A percentile compares a stretch with the other conserved stretches of the same genome.
Conservation (phyloP, 2,797 vertebrate species). For the Sebastes taczanowskii region DNA sequence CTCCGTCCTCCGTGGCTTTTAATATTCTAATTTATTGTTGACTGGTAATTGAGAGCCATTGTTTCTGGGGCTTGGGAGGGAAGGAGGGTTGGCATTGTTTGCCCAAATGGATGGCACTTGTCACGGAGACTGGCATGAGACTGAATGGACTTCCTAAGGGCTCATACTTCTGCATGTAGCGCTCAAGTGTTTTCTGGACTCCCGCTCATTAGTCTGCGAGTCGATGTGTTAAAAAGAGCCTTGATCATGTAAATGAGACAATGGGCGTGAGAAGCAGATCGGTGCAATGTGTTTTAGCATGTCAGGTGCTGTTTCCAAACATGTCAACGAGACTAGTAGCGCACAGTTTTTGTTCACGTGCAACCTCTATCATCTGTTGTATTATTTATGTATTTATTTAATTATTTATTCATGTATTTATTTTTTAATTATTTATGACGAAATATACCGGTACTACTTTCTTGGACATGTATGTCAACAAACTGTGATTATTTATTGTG, state of each 20-base stretch:
- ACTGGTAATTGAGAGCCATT: slow-evolving; percentile 74
- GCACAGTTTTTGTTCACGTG: not conserved
- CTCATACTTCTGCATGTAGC: slow-evolving; percentile 58
- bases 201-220: slow-evolving; percentile 51
- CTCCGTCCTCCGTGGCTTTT: slow-evolving; percentile 64
- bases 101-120: slow-evolving; percentile 71
- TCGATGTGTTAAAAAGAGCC: slow-evolving; percentile 67
- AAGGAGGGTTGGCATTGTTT: slow-evolving; percentile 55
- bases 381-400: slow-evolving; percentile 33
- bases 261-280: slow-evolving; percentile 45
- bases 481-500: slow-evolving; percentile 15
- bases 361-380: slow-evolving; percentile 24
- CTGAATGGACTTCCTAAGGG: slow-evolving; percentile 61
- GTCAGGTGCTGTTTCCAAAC: slow-evolving; percentile 56
- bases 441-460: not conserved
- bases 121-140: slow-evolving; percentile 51
- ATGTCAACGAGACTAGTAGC: not conserved
- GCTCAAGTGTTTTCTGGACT: slow-evolving; percentile 68
- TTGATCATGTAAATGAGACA: slow-evolving; percentile 76
- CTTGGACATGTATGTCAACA: not conserved
- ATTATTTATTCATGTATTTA: slow-evolving; percentile 46
- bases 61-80: slow-evolving; percentile 56
- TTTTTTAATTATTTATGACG: slow-evolving; percentile 39
- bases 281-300: slow-evolving; percentile 13
- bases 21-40: slow-evolving; percentile 81